These are phyloP conservation scores for Columba janthina DNA, from an alignment of 2,113 vertebrate species.

Conservation along the genomic window DNA sequence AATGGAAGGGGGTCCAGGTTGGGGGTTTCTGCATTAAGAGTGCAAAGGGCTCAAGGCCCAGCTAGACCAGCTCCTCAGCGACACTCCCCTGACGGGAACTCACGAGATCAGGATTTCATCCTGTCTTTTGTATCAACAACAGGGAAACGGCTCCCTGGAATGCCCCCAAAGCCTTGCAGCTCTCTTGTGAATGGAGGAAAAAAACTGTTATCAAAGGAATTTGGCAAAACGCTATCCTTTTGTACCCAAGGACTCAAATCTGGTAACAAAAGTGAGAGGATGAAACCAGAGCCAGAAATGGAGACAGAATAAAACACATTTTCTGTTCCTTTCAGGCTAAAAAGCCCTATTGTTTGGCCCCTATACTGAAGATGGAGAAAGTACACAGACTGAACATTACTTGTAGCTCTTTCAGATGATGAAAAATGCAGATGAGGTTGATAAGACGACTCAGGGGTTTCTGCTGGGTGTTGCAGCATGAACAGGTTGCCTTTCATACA, in stretches of 20 bases:
- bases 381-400: neutral
- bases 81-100: rapidly evolving
- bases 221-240: neutral
- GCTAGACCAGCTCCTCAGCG: neutral
- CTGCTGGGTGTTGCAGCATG: neutral
- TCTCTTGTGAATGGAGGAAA: neutral
- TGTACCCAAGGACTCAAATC: neutral
- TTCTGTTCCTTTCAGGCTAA: neutral
- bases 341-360: neutral
- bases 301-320: conserved; percentile 8
- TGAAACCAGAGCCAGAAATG: neutral
- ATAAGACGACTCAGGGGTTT: neutral
- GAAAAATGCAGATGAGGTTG: conserved; percentile 25
- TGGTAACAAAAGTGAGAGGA: conserved; percentile 18
- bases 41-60: neutral
- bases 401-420: conserved; percentile 23
- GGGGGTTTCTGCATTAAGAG: neutral
- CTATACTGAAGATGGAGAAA: neutral
- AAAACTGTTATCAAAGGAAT: neutral
- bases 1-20: neutral
- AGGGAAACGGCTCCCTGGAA: neutral
- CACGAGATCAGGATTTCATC: neutral
- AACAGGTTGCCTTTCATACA: conserved; percentile 21
- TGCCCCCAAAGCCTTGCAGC: neutral
- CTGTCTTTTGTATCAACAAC: neutral